These are phyloP conservation scores for Melitaea athalia DNA, from an alignment of 2,888 invertebrate species.

Conservation along the genomic window DNA sequence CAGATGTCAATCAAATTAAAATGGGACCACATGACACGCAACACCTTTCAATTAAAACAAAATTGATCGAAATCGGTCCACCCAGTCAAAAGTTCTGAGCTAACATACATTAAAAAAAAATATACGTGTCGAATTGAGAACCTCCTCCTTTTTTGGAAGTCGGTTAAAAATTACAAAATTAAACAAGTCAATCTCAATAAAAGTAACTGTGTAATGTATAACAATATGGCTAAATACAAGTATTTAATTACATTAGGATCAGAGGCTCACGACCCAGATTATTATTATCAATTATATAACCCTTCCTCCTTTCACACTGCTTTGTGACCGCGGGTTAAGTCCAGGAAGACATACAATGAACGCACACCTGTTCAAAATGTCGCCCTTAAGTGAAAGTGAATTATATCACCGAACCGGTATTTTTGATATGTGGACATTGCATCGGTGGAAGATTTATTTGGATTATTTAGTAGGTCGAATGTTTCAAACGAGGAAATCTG, in stretches of 20 bases:
- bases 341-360: slow-evolving; percentile 28
- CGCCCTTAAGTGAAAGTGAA: slow-evolving; percentile 61
- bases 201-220: too few relatives aligned
- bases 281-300: slow-evolving; percentile 28
- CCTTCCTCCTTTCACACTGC: slow-evolving; percentile 37
- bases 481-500: background rate
- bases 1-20: too few relatives aligned
- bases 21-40: too few relatives aligned
- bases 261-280: slow-evolving; percentile 26
- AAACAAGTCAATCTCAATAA: too few relatives aligned
- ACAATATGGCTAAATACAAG: background rate
- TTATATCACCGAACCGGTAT: slow-evolving; percentile 53
- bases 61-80: too few relatives aligned
- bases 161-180: too few relatives aligned
- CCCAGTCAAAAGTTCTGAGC: too few relatives aligned
- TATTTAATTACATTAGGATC: slow-evolving; percentile 1
- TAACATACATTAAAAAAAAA: too few relatives aligned
- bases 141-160: too few relatives aligned
- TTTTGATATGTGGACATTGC: slow-evolving; percentile 19
- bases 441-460: slow-evolving; percentile 16
- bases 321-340: background rate
- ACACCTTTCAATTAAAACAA: too few relatives aligned
- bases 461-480: background rate
- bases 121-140: too few relatives aligned
- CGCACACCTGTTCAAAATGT: slow-evolving; percentile 35